phyloP scores from a whole-genome alignment of 2,888 invertebrate species.

The Ecdyonurus torrentis region DNA sequence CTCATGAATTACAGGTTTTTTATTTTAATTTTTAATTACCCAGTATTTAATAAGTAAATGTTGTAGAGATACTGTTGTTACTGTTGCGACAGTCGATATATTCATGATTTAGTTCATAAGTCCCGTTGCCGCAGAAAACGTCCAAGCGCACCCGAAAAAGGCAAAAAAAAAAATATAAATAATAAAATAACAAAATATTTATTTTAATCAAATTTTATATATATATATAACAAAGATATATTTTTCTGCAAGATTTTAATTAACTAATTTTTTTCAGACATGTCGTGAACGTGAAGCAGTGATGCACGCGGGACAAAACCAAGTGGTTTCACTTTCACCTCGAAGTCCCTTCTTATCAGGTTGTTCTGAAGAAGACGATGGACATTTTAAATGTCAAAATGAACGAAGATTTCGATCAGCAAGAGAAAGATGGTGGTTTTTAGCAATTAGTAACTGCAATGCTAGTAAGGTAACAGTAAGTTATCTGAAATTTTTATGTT shows the following conservation, averaged over 20 bases:
- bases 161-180: not conserved
- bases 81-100: too few relatives aligned
- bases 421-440: conserved; percentile 88
- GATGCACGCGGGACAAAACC: conserved; percentile 52
- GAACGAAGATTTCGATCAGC: conserved; percentile 57
- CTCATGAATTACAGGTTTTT: too few relatives aligned
- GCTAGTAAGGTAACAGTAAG: conserved; percentile 42
- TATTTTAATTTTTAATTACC: too few relatives aligned
- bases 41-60: too few relatives aligned
- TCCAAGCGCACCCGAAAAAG: too few relatives aligned
- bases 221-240: not conserved
- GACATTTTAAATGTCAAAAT: conserved; percentile 41
- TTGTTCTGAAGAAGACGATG: conserved; percentile 4
- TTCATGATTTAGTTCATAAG: too few relatives aligned
- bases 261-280: conserved; percentile 43
- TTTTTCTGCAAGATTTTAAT: conserved; percentile 6
- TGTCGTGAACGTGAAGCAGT: conserved; percentile 59
- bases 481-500: too few relatives aligned
- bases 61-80: too few relatives aligned
- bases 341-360: conserved; percentile 22
- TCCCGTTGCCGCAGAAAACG: too few relatives aligned
- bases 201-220: not conserved
- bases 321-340: conserved; percentile 57
- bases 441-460: conserved; percentile 69
- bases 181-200: not conserved